A percentile compares a stretch with the other conserved stretches of the same genome.
These are phyloP conservation scores for Cryptoblepharus egeriae DNA, from an alignment of 2,797 vertebrate species.

Conservation along the genomic window DNA sequence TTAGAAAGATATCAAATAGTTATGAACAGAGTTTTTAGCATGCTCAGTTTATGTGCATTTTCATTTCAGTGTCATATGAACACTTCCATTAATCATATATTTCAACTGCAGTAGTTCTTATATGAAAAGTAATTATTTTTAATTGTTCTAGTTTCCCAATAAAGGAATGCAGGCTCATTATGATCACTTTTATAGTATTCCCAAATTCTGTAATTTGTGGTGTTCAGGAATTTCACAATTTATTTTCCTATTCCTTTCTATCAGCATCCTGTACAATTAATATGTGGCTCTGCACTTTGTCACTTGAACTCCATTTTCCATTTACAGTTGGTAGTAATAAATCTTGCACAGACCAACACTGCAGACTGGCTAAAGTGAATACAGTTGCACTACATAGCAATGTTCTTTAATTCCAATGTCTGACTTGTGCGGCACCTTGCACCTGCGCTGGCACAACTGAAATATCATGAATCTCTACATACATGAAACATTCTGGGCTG, in stretches of 20 bases:
- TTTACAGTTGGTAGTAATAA: not conserved
- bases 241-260: not conserved
- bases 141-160: not conserved
- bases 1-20: constrained; percentile 21
- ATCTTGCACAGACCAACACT: not conserved
- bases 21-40: not conserved
- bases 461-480: not conserved
- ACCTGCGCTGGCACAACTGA: not conserved
- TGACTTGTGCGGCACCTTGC: not conserved
- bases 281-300: too few relatives aligned
- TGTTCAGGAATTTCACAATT: not conserved
- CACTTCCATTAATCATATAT: constrained; percentile 20
- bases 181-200: not conserved
- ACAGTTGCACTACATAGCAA: not conserved
- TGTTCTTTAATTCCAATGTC: not conserved
- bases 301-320: not conserved
- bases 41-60: not conserved
- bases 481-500: not conserved
- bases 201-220: not conserved
- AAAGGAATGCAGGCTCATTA: too few relatives aligned
- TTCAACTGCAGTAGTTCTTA: constrained; percentile 21
- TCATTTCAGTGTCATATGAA: not conserved
- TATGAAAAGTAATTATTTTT: not conserved
- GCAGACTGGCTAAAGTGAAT: not conserved
- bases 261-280: not conserved